Evolutionary conservation across 1,140 invertebrate species (phyloP).

Genomic region (Trypoxylus dichotomus): DNA sequence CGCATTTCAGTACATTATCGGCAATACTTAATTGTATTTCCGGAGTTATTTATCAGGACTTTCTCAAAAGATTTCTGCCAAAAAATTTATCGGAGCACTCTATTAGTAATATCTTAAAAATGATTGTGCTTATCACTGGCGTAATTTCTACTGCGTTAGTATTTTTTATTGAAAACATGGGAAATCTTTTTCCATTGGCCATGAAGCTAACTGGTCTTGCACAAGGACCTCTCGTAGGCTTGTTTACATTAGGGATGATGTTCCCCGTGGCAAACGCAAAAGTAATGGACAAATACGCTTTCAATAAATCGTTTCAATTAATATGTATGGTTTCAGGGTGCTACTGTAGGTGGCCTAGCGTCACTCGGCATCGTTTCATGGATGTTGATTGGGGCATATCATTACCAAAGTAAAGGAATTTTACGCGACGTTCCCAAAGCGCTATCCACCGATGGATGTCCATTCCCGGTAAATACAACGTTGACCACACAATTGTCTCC

Average conservation of each 20-base stretch:
- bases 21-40: conserved; percentile 68
- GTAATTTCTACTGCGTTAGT: conserved; percentile 61
- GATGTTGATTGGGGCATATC: conserved; percentile 4
- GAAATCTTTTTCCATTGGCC: conserved; percentile 77
- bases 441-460: conserved; percentile 9
- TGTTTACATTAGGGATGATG: conserved; percentile 84
- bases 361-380: not conserved
- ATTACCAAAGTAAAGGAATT: not conserved
- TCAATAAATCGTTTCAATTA: conserved; percentile 20
- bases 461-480: conserved; percentile 1
- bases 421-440: conserved; percentile 1
- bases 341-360: not conserved
- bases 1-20: conserved; percentile 65
- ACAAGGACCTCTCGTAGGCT: conserved; percentile 78
- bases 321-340: not conserved
- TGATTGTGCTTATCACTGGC: conserved; percentile 55
- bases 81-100: conserved; percentile 33
- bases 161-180: conserved; percentile 74
- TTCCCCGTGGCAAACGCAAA: conserved; percentile 78
- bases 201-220: conserved; percentile 82
- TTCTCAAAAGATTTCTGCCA: conserved; percentile 54
- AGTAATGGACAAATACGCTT: conserved; percentile 44
- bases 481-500: not conserved
- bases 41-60: conserved; percentile 69
- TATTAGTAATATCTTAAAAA: conserved; percentile 49